Evolutionary conservation across 2,888 invertebrate species (phyloP).

Genomic region (Pasiphila rectangulata): DNA sequence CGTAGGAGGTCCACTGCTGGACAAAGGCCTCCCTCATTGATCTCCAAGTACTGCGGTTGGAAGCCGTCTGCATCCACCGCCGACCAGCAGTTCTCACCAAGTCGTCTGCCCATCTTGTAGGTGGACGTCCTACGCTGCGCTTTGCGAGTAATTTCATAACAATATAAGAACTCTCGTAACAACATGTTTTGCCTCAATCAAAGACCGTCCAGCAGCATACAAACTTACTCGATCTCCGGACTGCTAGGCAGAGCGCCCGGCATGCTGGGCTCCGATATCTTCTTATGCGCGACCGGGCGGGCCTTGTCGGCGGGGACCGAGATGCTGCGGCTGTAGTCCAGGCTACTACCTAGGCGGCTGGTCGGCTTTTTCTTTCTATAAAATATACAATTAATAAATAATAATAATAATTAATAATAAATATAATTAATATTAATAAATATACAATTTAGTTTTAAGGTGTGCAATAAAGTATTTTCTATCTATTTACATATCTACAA

Average conservation of each 20-base stretch:
- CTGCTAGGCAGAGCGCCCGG: constrained; percentile 83
- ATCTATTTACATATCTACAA: too few species aligned
- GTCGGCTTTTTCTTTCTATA: constrained; percentile 87
- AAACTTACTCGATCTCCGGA: constrained; percentile 86
- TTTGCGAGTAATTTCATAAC: background rate
- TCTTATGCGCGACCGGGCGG: constrained; percentile 63
- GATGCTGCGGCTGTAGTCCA: constrained; percentile 92
- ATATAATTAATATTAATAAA: background rate
- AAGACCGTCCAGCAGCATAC: constrained; percentile 4
- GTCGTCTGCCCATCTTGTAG: too few species aligned
- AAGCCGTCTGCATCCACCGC: too few species aligned
- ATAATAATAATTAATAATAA: constrained; percentile 26
- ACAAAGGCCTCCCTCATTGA: too few species aligned
- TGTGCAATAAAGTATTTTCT: too few species aligned
- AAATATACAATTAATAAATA: too few species aligned
- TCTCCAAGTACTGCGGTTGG: too few species aligned
- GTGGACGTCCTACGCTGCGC: too few species aligned
- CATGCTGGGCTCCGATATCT: constrained; percentile 79
- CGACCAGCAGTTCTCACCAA: too few species aligned
- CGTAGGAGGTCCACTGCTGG: too few species aligned
- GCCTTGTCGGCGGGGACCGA: constrained; percentile 92
- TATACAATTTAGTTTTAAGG: background rate
- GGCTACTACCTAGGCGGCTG: constrained; percentile 77
- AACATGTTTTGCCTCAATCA: constrained; percentile 26
- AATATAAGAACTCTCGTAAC: too few species aligned